These are phyloP conservation scores for Poecilia gillii DNA, from an alignment of 2,797 vertebrate genomes.

Conservation along the genomic window DNA sequence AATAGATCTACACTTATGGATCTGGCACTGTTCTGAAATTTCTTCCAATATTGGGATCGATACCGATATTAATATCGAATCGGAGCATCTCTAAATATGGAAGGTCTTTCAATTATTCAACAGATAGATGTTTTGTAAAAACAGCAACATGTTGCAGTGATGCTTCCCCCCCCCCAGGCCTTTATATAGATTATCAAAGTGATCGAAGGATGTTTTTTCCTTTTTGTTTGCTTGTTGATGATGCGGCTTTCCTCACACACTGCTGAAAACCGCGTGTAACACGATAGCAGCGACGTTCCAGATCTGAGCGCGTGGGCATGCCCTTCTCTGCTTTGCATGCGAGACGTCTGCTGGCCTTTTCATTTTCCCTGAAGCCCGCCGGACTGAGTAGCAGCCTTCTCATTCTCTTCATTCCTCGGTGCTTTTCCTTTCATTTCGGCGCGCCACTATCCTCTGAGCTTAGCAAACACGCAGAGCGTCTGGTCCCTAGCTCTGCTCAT, in stretches of 20 bases:
- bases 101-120: not conserved
- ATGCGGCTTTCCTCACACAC: not conserved
- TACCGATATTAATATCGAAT: no score
- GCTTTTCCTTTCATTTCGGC: not conserved
- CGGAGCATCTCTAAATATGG: no score
- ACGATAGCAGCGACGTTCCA: not conserved
- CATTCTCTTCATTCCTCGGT: slow-evolving; percentile 47
- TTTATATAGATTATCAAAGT: slow-evolving; percentile 1
- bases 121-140: not conserved
- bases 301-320: slow-evolving; percentile 4
- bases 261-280: not conserved
- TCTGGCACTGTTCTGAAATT: no score
- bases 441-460: slow-evolving; percentile 4
- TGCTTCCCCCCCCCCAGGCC: not conserved
- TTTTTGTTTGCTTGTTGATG: not conserved
- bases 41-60: no score
- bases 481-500: slow-evolving; percentile 24
- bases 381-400: slow-evolving; percentile 13
- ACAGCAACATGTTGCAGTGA: not conserved
- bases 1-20: no score
- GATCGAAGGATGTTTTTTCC: not conserved
- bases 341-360: slow-evolving; percentile 9
- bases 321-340: slow-evolving; percentile 20
- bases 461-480: slow-evolving; percentile 41
- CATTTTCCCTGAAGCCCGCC: slow-evolving; percentile 12